Base-by-base conservation (phyloP, 1,140 invertebrate species). In the Drosophila nigromelanica region DNA sequence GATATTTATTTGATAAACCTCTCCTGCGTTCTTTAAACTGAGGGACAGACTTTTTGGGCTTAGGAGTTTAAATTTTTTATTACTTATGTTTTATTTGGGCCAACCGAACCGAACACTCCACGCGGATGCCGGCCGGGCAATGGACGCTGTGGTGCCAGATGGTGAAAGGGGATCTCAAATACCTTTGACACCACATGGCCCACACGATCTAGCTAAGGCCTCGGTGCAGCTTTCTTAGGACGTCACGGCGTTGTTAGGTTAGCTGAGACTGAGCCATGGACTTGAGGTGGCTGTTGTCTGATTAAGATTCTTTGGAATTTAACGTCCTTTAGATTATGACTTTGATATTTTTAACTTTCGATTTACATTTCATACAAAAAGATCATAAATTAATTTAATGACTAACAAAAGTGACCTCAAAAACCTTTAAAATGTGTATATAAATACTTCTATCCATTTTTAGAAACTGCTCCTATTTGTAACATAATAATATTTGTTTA, bases 111-210 rank as follows among this genome's bases (percentile, higher is more conserved):
- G 21, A 72, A 67, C 62, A 62, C 69, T 72, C 69, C 69, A 37
- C 62, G 69, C 14, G 69, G 69, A 62, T 72, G 69, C 69, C 69
- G 47, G 69, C 69, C 67, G 69, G 69, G 24, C 69, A 72, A 72
- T 72, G 54, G 61, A 62, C 37, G 30, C 37, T 69, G 37, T 37
- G 8, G 24, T 3, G n/a, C 4, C 10, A 0, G 10, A 21, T 15
- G 52, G 14, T 18, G 3, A 14, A 47, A 27, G 14, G 40, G 27
- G 1, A 6, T 6, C 11, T 5, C 3, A 0, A 43, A 30, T n/a
- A 14, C 37, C 27, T 0, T 45, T 62, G 4, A 5, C n/a, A 15
- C 5, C 39, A 55, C 14, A 30, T 35, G 33, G 27, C 50, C 30
- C 15, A 14, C 14, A 39, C 50, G 11, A 50, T 73, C 50, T 68